Evolutionary conservation across 2,888 invertebrate genomes (phyloP).

Genomic region (Volucella zonaria): DNA sequence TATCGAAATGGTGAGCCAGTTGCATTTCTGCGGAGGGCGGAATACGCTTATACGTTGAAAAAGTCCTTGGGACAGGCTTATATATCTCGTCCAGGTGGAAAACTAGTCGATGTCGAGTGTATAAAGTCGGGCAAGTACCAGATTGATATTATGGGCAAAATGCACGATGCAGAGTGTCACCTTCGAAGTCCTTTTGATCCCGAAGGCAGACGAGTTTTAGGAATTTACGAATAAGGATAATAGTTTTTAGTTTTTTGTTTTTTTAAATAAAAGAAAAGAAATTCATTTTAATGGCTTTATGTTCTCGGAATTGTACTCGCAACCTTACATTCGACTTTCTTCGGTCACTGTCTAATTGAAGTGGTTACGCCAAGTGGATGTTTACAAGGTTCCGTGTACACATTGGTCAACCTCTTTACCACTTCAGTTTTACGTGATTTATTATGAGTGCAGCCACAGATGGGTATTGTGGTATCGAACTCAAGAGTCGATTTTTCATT

Average conservation of each 20-base stretch:
- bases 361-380: constrained; percentile 55
- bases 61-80: constrained; percentile 86
- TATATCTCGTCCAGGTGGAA: constrained; percentile 84
- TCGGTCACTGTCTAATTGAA: constrained; percentile 6
- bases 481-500: constrained; percentile 9
- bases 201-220: constrained; percentile 88
- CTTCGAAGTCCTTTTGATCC: constrained; percentile 92
- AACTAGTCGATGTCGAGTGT: constrained; percentile 86
- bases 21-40: constrained; percentile 91
- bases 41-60: constrained; percentile 86
- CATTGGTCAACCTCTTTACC: constrained; percentile 68
- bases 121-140: constrained; percentile 89
- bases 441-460: constrained; percentile 63
- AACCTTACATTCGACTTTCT: constrained; percentile 40
- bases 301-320: constrained; percentile 50
- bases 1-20: constrained; percentile 90
- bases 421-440: constrained; percentile 54
- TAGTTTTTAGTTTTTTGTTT: constrained; percentile 8
- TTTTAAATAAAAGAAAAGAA: constrained; percentile 24
- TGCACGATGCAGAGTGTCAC: constrained; percentile 88
- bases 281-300: constrained; percentile 47
- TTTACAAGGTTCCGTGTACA: constrained; percentile 62
- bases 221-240: constrained; percentile 83
- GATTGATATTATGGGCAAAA: constrained; percentile 90
- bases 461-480: constrained; percentile 19